Evolutionary conservation across 2,797 vertebrate genomes (phyloP), one percentile per base, ranked within the genome.

Genomic region (Odontamblyopus rebecca): DNA sequence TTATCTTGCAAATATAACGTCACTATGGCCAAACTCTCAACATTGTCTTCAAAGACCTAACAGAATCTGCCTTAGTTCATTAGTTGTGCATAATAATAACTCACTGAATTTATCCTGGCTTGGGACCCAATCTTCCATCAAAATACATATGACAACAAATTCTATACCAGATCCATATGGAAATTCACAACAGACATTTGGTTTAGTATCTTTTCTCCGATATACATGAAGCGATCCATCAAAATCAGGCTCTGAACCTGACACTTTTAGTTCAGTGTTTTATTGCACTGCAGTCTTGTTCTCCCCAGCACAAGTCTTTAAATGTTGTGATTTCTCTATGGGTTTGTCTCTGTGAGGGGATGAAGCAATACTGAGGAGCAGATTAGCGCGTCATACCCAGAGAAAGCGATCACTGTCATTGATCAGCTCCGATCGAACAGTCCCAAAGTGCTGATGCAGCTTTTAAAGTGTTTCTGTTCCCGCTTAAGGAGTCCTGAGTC

Each of bases 351-450:
- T 48, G 67, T 69, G 23, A 48, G 23, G 18, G 32, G n/a, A 59
- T 35, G n/a, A 68, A 59, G 54, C n/a, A 23, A 60, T 69, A 23
- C 27, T 4, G 32, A 41, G 54, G 38, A 41, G 35, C 54, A 27
- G 67, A 59, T 69, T 41, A 60, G 30, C 67, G 9, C 67, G 23
- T 68, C 54, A 57, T 57, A 68, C 12, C 23, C 41, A 65, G 51
- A 56, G 68, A 60, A 60, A 68, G 23, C 71, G 68, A 79, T 61
- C 71, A 70, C 63, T 26, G 51, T 29, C 64, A 80, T 77, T 70
- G 78, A 80, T 71, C 54, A 16, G 53, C 13, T 11, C 44, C 27
- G 23, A 74, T 72, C 26, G 67, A 76, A 62, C 64, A 19, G 62
- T 29, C 67, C 13, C 11, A 66, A 53, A 66, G 61, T 80, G 71